phyloP scores from a whole-genome alignment of 2,797 vertebrate species.

The Scomberomorus guttatus region DNA sequence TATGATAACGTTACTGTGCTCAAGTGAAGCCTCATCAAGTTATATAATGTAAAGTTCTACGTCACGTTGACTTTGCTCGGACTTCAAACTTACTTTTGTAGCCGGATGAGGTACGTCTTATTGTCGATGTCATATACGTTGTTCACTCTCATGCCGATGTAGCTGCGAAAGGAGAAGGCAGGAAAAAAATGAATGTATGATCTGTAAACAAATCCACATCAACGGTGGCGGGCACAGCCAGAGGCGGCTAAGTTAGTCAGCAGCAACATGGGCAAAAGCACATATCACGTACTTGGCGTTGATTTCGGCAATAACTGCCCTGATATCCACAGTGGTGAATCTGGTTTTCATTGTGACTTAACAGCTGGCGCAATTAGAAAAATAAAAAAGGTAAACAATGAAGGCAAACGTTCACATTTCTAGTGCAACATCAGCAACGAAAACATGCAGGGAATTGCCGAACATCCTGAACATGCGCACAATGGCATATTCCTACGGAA shows the following conservation, averaged over 20 bases:
- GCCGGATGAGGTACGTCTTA: constrained; percentile 97
- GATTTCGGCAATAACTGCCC: constrained; percentile 93
- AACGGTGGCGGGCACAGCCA: constrained; percentile 19
- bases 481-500: constrained; percentile 52
- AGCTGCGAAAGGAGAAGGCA: constrained; percentile 78
- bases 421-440: constrained; percentile 9
- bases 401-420: constrained; percentile 43
- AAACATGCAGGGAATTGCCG: constrained; percentile 2
- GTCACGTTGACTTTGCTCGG: no score
- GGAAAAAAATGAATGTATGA: constrained; percentile 9
- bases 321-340: constrained; percentile 93
- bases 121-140: constrained; percentile 99
- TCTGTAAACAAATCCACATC: constrained; percentile 34
- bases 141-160: constrained; percentile 96
- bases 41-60: no score
- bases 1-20: no score
- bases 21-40: no score
- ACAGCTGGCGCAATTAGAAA: no score
- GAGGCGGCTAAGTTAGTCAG: constrained; percentile 39
- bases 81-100: constrained; percentile 91
- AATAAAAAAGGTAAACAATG: neutral
- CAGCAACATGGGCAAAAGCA: constrained; percentile 4
- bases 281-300: constrained; percentile 87
- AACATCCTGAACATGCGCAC: constrained; percentile 71
- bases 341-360: constrained; percentile 90